Base-by-base conservation (phyloP, 2,888 invertebrate species). In the Melitaea athalia region DNA sequence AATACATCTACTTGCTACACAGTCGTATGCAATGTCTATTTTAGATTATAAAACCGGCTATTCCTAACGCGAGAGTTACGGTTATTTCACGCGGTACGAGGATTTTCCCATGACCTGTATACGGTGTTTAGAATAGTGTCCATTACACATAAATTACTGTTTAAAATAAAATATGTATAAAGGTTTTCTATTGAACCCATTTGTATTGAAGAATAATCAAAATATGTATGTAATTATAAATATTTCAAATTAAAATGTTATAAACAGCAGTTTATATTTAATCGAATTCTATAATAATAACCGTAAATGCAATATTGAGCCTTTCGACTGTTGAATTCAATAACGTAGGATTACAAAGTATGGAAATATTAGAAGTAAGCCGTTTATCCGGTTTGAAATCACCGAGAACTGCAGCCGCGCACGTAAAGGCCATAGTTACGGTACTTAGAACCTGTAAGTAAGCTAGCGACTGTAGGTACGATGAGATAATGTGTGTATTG, bases 391-490 rank as follows among this genome's bases (percentile, higher is more conserved):
- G 75, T 75, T 76, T 75, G 64, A 57, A 75, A 73, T 71, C 73
- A 68, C 71, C 69, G 71, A 70, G 70, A 74, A 71, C 69, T 71
- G 74, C 70, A 74, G 69, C 74, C 60, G 67, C 71, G 76, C 79
- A 79, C 81, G 81, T 80, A 79, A 78, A 83, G 83, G 80, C 82
- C 83, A 82, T 79, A 76, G 77, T 85, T 85, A 86, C 86, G 86
- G 88, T 87, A 88, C 84, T 81, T 77, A 73, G 79, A 79, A 79
- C 82, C 79, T 84, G 62, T 62, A 62, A 62, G 61, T 62, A 62
- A 62, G 61, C 61, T 49, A 67, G 38, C 24, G 45, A 52, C 52
- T 43, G 31, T 61, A 42, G 47, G 8, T 47, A 45, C 47, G 43
- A 31, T 50, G 50, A 60, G 50, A 45, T 50, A 53, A 53, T 24